phyloP scores from a whole-genome alignment of 2,113 vertebrate genomes.

The Ophthalmotilapia sp. region DNA sequence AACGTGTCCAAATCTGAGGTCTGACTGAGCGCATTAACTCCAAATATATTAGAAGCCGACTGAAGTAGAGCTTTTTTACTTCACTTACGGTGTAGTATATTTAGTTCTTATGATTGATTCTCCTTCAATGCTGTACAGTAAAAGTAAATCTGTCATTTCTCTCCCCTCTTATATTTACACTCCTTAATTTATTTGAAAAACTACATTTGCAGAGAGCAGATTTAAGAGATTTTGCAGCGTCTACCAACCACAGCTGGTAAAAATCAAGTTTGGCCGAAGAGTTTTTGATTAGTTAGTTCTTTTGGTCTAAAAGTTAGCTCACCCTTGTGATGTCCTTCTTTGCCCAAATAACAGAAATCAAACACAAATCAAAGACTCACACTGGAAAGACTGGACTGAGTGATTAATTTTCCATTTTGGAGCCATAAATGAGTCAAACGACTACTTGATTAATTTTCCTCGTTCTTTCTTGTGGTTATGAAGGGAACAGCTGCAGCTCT shows the following conservation, averaged over 20 bases:
- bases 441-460: not conserved
- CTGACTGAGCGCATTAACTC: not conserved
- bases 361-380: not conserved
- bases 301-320: not conserved
- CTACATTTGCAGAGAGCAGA: not conserved
- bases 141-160: not conserved
- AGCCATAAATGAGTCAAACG: not conserved
- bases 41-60: not conserved
- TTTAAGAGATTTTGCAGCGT: not conserved
- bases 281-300: not conserved
- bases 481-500: not conserved
- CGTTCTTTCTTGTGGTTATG: fast-evolving
- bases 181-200: fast-evolving
- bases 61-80: not conserved
- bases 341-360: not conserved
- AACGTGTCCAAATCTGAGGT: fast-evolving
- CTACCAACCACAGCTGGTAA: not conserved
- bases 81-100: not conserved
- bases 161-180: not conserved
- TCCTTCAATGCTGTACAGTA: not conserved
- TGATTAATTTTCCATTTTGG: not conserved
- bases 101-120: not conserved
- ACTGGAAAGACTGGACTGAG: not conserved
- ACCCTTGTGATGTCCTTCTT: not conserved
- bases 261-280: not conserved